Conservation (phyloP, 2,888 invertebrate species). For the Hypselothyrea guttata region DNA sequence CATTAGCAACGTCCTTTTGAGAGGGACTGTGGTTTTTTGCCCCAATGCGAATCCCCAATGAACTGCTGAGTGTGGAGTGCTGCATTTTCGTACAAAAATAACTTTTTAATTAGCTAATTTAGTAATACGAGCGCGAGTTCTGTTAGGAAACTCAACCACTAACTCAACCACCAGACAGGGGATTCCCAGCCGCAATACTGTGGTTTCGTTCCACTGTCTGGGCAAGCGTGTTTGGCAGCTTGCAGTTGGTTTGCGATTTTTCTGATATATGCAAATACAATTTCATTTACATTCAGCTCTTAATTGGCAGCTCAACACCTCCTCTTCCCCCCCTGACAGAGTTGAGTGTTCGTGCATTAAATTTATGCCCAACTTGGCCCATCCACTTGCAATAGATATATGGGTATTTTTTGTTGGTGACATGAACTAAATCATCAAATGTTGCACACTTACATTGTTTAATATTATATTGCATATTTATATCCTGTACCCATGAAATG, state of each 20-base stretch:
- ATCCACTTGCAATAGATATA: conserved; percentile 48
- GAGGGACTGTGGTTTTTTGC: neutral
- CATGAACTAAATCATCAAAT: conserved; percentile 68
- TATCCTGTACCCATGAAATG: too few species aligned
- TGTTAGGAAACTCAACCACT: conserved; percentile 4
- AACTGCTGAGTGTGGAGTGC: conserved; percentile 64
- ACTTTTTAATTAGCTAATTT: conserved; percentile 80
- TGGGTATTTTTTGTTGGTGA: conserved; percentile 41
- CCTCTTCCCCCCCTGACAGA: conserved; percentile 8
- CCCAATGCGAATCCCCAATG: conserved; percentile 8
- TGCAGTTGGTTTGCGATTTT: too few species aligned
- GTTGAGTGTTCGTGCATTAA: conserved; percentile 58
- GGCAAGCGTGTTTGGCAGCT: conserved; percentile 23
- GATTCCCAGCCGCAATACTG: conserved; percentile 43
- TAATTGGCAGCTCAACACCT: conserved; percentile 54
- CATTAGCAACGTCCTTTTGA: conserved; percentile 25
- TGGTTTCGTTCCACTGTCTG: conserved; percentile 43
- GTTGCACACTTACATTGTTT: too few species aligned
- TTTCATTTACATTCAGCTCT: conserved; percentile 62
- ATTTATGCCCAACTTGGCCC: conserved; percentile 41
- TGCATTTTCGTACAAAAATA: conserved; percentile 47
- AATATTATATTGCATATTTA: too few species aligned
- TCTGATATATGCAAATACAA: conserved; percentile 46
- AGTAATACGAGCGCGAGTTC: conserved; percentile 41
- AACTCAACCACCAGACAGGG: conserved; percentile 32